A percentile compares a stretch with the other conserved stretches of the same genome.
Evolutionary conservation across 2,888 invertebrate species (phyloP).

Genomic region (Vannuccia rotundouncinata): DNA sequence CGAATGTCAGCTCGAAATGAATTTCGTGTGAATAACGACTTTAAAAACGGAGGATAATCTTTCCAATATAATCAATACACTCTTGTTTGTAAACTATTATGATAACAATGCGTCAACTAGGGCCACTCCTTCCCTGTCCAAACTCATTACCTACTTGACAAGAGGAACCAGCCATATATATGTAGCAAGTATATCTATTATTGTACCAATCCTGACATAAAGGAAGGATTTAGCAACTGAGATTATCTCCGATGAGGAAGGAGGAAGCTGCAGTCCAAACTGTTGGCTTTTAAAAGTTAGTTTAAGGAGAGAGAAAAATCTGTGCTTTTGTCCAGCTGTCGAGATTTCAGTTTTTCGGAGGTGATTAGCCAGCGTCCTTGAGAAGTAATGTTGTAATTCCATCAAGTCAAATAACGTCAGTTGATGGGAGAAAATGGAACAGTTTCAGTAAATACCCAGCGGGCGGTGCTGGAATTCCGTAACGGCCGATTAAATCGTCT

Average conservation of each 20-base stretch:
- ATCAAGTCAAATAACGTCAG: background rate
- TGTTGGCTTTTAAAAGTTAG: background rate
- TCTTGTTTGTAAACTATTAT: background rate
- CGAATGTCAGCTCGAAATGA: too few species aligned
- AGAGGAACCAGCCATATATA: background rate
- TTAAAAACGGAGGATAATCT: background rate
- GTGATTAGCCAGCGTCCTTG: background rate
- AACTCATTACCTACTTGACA: background rate
- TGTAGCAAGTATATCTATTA: too few species aligned
- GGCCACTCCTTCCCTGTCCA: background rate
- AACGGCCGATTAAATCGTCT: background rate
- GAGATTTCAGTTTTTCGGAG: background rate
- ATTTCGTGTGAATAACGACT: background rate
- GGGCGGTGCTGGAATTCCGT: background rate
- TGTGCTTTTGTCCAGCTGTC: background rate
- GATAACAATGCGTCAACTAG: background rate
- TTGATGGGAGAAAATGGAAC: background rate
- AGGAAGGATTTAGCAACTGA: background rate
- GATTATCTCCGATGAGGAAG: background rate
- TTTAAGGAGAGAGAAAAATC: background rate
- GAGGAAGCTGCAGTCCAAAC: background rate
- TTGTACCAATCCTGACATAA: background rate
- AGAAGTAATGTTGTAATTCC: background rate
- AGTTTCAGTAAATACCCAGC: background rate
- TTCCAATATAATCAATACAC: background rate